phyloP scores from a whole-genome alignment of 2,888 invertebrate genomes.

The Catocala fraxini region DNA sequence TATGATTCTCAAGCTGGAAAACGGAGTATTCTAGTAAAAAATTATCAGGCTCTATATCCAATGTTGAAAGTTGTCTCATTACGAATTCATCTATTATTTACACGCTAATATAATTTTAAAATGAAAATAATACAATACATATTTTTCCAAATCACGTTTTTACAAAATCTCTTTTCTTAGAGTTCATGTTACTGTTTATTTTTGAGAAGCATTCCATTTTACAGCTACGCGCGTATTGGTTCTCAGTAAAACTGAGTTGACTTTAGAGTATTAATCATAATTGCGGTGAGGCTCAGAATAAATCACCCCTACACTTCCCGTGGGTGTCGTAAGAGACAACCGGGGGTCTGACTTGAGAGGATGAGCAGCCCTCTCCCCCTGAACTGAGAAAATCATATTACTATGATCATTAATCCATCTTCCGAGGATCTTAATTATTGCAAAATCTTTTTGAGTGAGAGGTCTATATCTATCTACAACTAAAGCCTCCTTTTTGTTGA shows the following conservation, averaged over 20 bases:
- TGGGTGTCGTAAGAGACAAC: slow-evolving; percentile 17
- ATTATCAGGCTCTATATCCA: too few relatives aligned
- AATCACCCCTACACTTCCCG: slow-evolving; percentile 21
- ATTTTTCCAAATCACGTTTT: too few relatives aligned
- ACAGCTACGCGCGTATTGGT: background rate
- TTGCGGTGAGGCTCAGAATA: slow-evolving; percentile 17
- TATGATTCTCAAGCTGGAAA: too few relatives aligned
- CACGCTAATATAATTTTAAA: too few relatives aligned
- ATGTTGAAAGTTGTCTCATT: too few relatives aligned
- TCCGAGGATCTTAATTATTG: slow-evolving; percentile 10
- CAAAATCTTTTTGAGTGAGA: slow-evolving; percentile 5
- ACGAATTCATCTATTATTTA: too few relatives aligned
- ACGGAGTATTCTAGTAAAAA: too few relatives aligned
- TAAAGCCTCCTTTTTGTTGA: background rate
- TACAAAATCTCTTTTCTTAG: too few relatives aligned
- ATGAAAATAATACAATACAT: too few relatives aligned
- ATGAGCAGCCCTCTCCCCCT: slow-evolving; percentile 12
- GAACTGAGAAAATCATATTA: slow-evolving; percentile 17
- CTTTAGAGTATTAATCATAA: slow-evolving; percentile 25
- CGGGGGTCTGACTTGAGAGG: slow-evolving; percentile 7
- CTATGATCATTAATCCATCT: slow-evolving; percentile 14
- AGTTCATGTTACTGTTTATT: too few relatives aligned
- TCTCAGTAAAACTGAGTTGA: background rate
- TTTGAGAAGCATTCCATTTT: too few relatives aligned
- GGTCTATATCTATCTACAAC: background rate